Evolutionary conservation across 2,113 vertebrate genomes (phyloP), one percentile per base, ranked within the genome.

Genomic region (Excalfactoria chinensis): DNA sequence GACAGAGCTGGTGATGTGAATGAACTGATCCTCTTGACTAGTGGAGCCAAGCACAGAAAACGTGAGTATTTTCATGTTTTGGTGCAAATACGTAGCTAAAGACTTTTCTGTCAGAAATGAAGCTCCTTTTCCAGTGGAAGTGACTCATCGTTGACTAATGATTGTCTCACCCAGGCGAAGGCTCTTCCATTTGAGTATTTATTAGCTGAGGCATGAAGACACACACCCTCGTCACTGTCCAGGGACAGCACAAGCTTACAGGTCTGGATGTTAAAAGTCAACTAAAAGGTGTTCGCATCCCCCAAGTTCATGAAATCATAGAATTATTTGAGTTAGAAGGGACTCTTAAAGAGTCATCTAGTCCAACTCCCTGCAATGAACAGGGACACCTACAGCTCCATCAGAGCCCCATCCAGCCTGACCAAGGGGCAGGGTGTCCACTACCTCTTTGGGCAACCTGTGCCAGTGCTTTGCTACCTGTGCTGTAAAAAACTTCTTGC

Each of bases 91-190:
- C 30, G 1, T 59, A 40, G 71, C 74, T 76, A 17, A 83, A 92
- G 82, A 35, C 68, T 53, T 8, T 67, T 89, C 46, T 11, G 18
- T 89, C 86, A 68, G 78, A 83, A 63, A 58, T 68, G 56, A 92
- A 95, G 34, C 75, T 95, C 53, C 79, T 93, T 95, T 93, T 95
- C 79, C 91, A 81, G 51, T 80, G 75, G 53, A 74, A 83, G 64
- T 93, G 93, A 93, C 79, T 96, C 94, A 94, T 74, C 1, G 2
- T 91, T 91, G 93, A 88, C 84, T 94, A 94, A 94, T 28, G 69
- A 55, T 79, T 59, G 59, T 51, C 63, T 92, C 87, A 89, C 25
- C 67, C 86, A 82, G 72, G 40, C 15, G 25, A 92, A 9, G 34
- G 35, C 81, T 93, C 68, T 92, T 92, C 56, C 66, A 85, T 59